Percentiles rank a stretch among this genome's conserved stretches.
Evolutionary conservation across 2,113 vertebrate species (phyloP).

Genomic region (cat (Felis catus)): F.catus_Fca126_mat1.0 CM031427.1:29757501-29758000

Average conservation of each 20-base stretch:
- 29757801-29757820: background rate
- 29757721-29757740: background rate
- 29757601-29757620: background rate
- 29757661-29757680: background rate
- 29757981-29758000: background rate
- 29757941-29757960: background rate
- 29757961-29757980: background rate
- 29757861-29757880: background rate
- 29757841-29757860: background rate
- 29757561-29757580: background rate
- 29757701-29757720: background rate
- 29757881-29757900: background rate
- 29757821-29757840: background rate
- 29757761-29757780: background rate
- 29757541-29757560: background rate
- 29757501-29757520: background rate
- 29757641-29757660: background rate
- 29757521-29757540: background rate
- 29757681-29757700: background rate
- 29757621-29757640: background rate
- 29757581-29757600: slow-evolving; percentile 18
- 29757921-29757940: background rate
- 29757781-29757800: background rate
- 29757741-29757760: background rate
- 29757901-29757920: background rate